A percentile compares a stretch with the other conserved stretches of the same genome.
Conservation (phyloP, 2,888 invertebrate genomes). For the Thera obeliscata region DNA sequence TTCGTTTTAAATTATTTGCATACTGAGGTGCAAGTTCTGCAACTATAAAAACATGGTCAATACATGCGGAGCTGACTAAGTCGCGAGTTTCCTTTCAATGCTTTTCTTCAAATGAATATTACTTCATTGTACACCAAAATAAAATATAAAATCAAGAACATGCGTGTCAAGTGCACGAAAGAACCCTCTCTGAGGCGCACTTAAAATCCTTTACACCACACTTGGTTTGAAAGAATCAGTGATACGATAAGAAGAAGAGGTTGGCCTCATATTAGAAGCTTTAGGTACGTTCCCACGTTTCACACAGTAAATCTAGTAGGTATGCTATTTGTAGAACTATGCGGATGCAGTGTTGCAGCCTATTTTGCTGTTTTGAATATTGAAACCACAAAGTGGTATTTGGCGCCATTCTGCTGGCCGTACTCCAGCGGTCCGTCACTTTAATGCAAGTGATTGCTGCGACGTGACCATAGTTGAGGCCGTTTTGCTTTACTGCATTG, state of each 20-base stretch:
- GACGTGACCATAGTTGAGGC: constrained; percentile 16
- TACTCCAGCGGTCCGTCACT: constrained; percentile 25
- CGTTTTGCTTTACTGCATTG: constrained; percentile 10
- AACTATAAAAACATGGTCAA: neutral
- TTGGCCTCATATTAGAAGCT: too few species aligned
- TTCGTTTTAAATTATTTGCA: constrained; percentile 41
- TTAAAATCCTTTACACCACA: too few species aligned
- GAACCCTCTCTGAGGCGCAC: too few species aligned
- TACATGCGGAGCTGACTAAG: too few species aligned
- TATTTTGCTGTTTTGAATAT: constrained; percentile 3
- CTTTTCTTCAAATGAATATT: too few species aligned
- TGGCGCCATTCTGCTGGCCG: constrained; percentile 24
- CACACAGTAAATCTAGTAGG: neutral
- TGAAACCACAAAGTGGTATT: constrained; percentile 12
- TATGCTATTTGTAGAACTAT: constrained; percentile 4
- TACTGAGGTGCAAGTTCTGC: constrained; percentile 24
- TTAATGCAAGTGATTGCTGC: constrained; percentile 19
- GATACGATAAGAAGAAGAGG: too few species aligned
- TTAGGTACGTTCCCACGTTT: too few species aligned
- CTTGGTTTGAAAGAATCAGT: too few species aligned
- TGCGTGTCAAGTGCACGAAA: too few species aligned
- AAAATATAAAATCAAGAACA: too few species aligned
- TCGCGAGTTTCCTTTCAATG: too few species aligned
- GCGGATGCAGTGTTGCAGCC: neutral
- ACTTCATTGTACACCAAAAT: too few species aligned